Evolutionary conservation across 1,140 invertebrate genomes (phyloP), one percentile per base, ranked within the genome.

Genomic region (Amphibalanus amphitrite): DNA sequence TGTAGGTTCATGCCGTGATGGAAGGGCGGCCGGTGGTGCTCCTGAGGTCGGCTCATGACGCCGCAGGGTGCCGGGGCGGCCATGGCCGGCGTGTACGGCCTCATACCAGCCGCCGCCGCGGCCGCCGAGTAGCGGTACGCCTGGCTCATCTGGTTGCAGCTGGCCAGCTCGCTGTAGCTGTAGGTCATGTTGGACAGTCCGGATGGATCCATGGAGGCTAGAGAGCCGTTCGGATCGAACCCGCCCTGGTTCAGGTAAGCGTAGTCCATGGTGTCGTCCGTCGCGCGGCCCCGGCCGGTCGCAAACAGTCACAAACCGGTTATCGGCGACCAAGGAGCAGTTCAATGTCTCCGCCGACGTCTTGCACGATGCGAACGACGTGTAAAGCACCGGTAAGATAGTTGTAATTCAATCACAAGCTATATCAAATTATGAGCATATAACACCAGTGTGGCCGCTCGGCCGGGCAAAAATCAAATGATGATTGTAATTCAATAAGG

Each of bases 151-250:
- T 81, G 79, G 30, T 78, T 78, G 72, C 80, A 81, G 23, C 77
- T 77, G 59, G 78, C 77, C 59, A 79, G 76, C 69, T 81, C 80
- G 29, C 78, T 77, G 71, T 81, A 81, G 59, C 78, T 79, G 73
- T 79, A 81, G 33, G 79, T 79, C 28, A 81, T 77, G 72, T 79
- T 80, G 28, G 78, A 77, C 13, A 80, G 75, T 4, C 65, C 65
- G 28, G 79, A 78, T n/a, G 78, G 76, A n/a, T 80, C 79, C 79
- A 80, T 79, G 33, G 78, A 77, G 29, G 73, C 76, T 73, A 81
- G 72, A 3, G 76, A 74, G 33, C 76, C 75, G 40, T 72, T 77
- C 47, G 71, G 74, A 67, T 77, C 76, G 29, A 76, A 77, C 38
- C 72, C 71, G 30, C 76, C 72, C 72, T 77, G 76, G 67, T 77